Evolutionary conservation across 1,140 invertebrate genomes (phyloP), one percentile per base, ranked within the genome.

Genomic region (Drosophila virilis): DNA sequence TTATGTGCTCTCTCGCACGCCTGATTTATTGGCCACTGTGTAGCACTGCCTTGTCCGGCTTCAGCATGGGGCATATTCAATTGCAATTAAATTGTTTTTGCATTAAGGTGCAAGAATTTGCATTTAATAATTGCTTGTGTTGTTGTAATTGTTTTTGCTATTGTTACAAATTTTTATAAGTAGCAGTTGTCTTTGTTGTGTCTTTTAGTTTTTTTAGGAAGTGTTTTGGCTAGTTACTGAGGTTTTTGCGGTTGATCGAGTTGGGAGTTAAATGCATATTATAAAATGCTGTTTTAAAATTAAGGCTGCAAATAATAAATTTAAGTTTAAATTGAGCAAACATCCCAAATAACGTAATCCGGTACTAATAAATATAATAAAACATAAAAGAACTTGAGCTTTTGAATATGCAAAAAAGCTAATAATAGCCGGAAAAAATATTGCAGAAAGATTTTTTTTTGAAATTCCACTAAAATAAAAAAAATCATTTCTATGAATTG

Each of bases 91-190:
- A 68, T 77, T 80, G 68, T 78, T 66, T 77, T 85, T 80, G 69
- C 74, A 77, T 77, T 64, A 52, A 79, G 76, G 83, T 82, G 83
- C 35, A 65, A 73, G 71, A 82, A 86, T 79, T 70, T 79, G 66
- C 62, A 74, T 86, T 79, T 61, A 77, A 77, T 82, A 78, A 80
- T 85, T 85, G 58, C 46, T 74, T 62, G 54, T 68, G 60, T 54
- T 77, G 61, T 46, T 79, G 52, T 28, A 4, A 5, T 28, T 28
- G 22, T 82, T 80, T 74, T 80, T 85, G 22, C 22, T 28, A 28
- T 28, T 28, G 22, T 67, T 68, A 55, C 57, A 66, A 64, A 43
- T 68, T 62, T 62, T 78, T 79, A 60, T 78, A 46, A 77, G 50
- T 59, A 62, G 64, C 6, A 43, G 43, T 50, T 59, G 43, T 61